Evolutionary conservation across 2,888 invertebrate species (phyloP).

Genomic region (Neelides folsomi): DNA sequence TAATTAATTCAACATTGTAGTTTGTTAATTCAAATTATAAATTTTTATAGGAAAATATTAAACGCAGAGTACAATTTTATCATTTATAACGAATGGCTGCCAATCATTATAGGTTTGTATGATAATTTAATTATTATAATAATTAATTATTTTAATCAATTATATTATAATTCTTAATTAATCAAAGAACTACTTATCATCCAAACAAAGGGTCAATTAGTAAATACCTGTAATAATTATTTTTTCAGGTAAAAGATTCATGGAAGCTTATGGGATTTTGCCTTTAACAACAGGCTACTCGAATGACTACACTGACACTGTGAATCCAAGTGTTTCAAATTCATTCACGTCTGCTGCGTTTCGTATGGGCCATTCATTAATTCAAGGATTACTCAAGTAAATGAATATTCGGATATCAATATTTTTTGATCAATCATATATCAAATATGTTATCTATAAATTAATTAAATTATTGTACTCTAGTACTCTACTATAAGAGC

Average conservation of each 20-base stretch:
- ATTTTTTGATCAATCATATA: too few species aligned
- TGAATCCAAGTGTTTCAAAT: conserved; percentile 35
- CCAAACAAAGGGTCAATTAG: too few species aligned
- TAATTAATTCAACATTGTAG: not conserved
- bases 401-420: conserved; percentile 1
- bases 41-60: conserved; percentile 15
- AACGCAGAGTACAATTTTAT: conserved; percentile 29
- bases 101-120: conserved; percentile 21
- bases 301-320: conserved; percentile 33
- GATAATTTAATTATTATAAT: not conserved
- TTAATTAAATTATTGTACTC: too few species aligned
- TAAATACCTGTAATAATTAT: too few species aligned
- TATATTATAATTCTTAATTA: not conserved
- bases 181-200: too few species aligned
- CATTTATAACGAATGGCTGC: conserved; percentile 30
- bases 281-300: conserved; percentile 34
- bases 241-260: conserved; percentile 21
- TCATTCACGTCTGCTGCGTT: conserved; percentile 36
- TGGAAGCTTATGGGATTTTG: conserved; percentile 31
- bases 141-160: not conserved
- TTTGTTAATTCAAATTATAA: not conserved
- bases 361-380: conserved; percentile 31
- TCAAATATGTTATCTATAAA: too few species aligned
- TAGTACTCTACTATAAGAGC: too few species aligned
- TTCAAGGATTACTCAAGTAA: conserved; percentile 22